A percentile compares a stretch with the other conserved stretches of the same genome.
phyloP scores from a whole-genome alignment of 92 coral and sea anemone genomes.

The Pocillopora grandis region DNA sequence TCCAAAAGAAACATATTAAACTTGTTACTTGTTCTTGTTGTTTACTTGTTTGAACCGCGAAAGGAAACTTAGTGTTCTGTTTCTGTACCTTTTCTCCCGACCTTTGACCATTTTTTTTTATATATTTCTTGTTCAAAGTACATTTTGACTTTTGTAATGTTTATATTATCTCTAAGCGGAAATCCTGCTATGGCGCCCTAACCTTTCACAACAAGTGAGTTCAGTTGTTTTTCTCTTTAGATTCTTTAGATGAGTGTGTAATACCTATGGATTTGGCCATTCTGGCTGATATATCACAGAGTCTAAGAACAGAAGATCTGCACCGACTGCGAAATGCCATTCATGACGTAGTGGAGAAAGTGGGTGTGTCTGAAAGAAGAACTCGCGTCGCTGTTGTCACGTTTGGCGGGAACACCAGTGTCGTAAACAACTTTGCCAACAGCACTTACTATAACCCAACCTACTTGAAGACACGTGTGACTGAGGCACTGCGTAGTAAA shows the following conservation, averaged over 20 bases:
- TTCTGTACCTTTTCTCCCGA: no score
- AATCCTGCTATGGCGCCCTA: no score
- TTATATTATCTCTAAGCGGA: no score
- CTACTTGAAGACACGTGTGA: neutral
- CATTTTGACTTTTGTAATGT: no score
- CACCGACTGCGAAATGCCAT: neutral
- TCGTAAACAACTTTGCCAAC: neutral
- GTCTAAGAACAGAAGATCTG: neutral
- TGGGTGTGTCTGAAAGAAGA: neutral
- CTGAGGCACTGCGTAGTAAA: neutral
- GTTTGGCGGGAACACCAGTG: neutral
- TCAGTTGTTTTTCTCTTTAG: neutral
- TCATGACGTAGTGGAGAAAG: neutral
- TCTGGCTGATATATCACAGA: neutral
- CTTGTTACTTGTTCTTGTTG: no score
- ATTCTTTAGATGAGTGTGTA: neutral
- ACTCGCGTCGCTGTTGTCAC: conserved; percentile 2
- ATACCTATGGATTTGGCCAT: neutral
- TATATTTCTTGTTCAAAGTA: no score
- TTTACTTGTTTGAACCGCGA: no score
- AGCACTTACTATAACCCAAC: neutral
- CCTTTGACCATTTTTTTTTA: no score
- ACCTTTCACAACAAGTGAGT: no score
- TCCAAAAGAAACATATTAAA: no score
- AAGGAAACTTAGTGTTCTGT: no score